Conservation (phyloP, 2,888 invertebrate species). For the Anoncus sp. region DNA sequence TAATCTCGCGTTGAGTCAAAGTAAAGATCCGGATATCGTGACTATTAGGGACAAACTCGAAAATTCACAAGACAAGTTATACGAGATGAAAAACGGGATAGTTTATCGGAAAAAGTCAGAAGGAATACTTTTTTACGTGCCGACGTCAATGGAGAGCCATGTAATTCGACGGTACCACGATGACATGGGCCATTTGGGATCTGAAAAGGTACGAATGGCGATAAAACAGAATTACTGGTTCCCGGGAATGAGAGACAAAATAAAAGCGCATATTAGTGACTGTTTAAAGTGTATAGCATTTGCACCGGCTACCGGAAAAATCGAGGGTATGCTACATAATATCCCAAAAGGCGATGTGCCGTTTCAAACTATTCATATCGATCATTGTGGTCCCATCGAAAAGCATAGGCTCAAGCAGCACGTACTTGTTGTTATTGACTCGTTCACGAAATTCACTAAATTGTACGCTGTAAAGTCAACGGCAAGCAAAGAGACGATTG, state of each 20-base stretch:
- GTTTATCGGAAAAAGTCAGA: too few species aligned
- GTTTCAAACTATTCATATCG: conserved; percentile 61
- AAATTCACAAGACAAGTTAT: too few species aligned
- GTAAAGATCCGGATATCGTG: conserved; percentile 43
- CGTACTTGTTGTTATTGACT: conserved; percentile 64
- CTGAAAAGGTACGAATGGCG: too few species aligned
- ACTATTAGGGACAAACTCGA: conserved; percentile 46
- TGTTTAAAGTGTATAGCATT: conserved; percentile 65
- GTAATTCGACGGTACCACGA: too few species aligned
- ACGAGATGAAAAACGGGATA: too few species aligned
- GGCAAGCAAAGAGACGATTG: conserved; percentile 38
- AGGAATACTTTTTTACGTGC: too few species aligned
- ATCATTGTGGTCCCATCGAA: conserved; percentile 56
- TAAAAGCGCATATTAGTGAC: too few species aligned
- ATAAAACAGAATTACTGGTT: too few species aligned
- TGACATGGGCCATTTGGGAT: too few species aligned
- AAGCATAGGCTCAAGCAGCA: conserved; percentile 39
- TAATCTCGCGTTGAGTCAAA: conserved; percentile 57
- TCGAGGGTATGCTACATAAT: conserved; percentile 56
- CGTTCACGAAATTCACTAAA: conserved; percentile 55
- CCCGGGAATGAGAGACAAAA: conserved; percentile 45
- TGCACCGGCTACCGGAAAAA: conserved; percentile 53
- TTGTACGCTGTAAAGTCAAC: conserved; percentile 44
- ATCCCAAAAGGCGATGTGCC: conserved; percentile 61
- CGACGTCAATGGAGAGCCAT: too few species aligned